Evolutionary conservation across 2,113 vertebrate species (phyloP).

Genomic region (Mormyrus iriodes): DNA sequence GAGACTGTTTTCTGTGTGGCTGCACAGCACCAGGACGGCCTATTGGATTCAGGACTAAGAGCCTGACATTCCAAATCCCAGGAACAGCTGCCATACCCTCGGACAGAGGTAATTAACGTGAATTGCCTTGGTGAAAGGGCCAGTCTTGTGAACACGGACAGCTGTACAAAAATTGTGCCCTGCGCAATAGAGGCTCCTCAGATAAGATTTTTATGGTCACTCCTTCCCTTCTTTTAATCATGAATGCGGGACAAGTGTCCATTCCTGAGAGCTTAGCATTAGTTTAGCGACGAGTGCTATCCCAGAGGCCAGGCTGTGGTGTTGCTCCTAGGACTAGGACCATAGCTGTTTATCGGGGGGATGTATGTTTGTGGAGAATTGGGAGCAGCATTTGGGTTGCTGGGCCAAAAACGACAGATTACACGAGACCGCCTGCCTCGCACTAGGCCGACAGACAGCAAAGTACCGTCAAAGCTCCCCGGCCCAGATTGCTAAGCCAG

Average conservation of each 20-base stretch:
- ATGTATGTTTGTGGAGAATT: not conserved
- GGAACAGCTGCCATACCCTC: not conserved
- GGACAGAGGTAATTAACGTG: not conserved
- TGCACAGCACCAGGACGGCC: not conserved
- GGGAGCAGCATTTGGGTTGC: not conserved
- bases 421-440: not conserved
- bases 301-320: not conserved
- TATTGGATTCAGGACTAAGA: not conserved
- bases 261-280: not conserved
- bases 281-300: too few relatives aligned
- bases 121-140: not conserved
- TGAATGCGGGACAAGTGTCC: not conserved
- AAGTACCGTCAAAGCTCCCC: not conserved
- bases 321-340: not conserved
- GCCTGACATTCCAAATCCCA: not conserved
- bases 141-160: not conserved
- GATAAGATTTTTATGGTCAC: not conserved
- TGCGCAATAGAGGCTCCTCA: not conserved
- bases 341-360: not conserved
- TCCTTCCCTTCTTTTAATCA: too few relatives aligned
- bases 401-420: not conserved
- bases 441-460: not conserved
- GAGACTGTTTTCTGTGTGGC: slow-evolving; percentile 24
- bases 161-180: not conserved
- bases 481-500: not conserved